A percentile compares a stretch with the other conserved stretches of the same genome.
Conservation (phyloP, 2,113 vertebrate species). For the Cervus canadensis region DNA sequence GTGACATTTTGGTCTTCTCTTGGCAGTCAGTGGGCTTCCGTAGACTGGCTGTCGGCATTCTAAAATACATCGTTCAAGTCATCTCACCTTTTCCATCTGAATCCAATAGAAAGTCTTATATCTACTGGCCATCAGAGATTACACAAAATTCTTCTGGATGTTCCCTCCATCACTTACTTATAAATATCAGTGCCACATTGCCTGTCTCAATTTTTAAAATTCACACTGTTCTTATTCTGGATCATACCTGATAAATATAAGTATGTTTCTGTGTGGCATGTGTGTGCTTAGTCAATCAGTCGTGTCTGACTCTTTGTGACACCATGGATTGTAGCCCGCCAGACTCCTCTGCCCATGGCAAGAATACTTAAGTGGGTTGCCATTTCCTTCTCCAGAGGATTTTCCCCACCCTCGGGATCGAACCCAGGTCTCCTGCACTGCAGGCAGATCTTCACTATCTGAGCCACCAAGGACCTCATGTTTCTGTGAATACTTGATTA, state of each 20-base stretch:
- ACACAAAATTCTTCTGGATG: background rate
- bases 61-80: background rate
- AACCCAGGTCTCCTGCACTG: background rate
- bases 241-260: background rate
- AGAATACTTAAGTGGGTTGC: background rate
- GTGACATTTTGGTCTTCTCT: background rate
- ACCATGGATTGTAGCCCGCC: background rate
- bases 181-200: background rate
- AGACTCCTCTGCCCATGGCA: background rate
- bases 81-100: background rate
- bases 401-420: background rate
- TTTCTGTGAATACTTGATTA: background rate
- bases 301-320: background rate
- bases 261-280: background rate
- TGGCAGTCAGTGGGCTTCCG: background rate
- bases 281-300: background rate
- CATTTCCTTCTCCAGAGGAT: background rate
- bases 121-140: background rate
- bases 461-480: background rate
- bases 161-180: background rate
- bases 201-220: background rate
- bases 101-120: background rate
- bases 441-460: background rate
- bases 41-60: background rate
- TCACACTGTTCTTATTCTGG: background rate